phyloP scores from a whole-genome alignment of 1,140 invertebrate species.

The Chrysomallon squamiferum region DNA sequence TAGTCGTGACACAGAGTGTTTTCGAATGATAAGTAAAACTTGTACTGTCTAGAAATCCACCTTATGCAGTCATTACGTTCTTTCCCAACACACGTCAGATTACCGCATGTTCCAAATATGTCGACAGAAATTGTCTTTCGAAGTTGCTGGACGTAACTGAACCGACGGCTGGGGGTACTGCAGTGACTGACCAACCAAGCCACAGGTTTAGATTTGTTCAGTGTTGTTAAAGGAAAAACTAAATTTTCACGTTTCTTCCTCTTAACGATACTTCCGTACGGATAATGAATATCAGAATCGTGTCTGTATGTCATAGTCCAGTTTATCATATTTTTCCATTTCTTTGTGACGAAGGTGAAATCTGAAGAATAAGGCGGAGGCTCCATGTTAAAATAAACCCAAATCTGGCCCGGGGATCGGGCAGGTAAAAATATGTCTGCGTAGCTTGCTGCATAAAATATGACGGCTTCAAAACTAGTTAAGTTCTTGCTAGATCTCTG shows the following conservation, averaged over 20 bases:
- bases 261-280: background rate
- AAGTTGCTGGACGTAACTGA: slow-evolving; percentile 67
- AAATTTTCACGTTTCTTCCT: background rate
- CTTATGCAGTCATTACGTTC: slow-evolving; percentile 12
- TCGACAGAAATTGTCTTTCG: slow-evolving; percentile 68
- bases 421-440: too few relatives aligned
- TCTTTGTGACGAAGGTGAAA: too few relatives aligned
- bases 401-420: too few relatives aligned
- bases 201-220: slow-evolving; percentile 50
- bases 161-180: slow-evolving; percentile 64
- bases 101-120: slow-evolving; percentile 71
- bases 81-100: slow-evolving; percentile 14
- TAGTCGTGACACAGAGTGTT: slow-evolving; percentile 97
- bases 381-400: too few relatives aligned
- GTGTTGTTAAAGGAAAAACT: slow-evolving; percentile 7
- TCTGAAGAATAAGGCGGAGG: too few relatives aligned
- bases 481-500: too few relatives aligned
- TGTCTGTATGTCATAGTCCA: too few relatives aligned
- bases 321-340: too few relatives aligned
- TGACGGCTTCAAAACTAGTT: too few relatives aligned
- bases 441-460: too few relatives aligned
- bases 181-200: slow-evolving; percentile 74
- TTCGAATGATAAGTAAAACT: slow-evolving; percentile 64
- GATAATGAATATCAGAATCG: background rate
- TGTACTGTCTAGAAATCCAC: slow-evolving; percentile 21